Base-by-base conservation (phyloP, 2,113 vertebrate genomes). In the Apteryx owenii region DNA sequence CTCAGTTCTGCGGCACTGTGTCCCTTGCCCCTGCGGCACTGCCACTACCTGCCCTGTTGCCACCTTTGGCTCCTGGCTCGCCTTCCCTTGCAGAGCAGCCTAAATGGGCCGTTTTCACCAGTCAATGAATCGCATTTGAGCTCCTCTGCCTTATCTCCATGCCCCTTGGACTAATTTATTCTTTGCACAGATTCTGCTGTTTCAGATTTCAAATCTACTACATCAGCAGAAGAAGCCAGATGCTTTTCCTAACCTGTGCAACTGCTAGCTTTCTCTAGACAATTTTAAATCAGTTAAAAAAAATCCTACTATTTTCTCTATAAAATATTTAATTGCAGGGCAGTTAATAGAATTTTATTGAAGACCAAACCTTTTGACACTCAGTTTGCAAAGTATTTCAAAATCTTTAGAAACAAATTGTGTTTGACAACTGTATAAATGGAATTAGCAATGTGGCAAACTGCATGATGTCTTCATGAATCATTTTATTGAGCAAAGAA, bases 381-480 rank as follows among this genome's bases (percentile, higher is more conserved):
- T 68, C 51, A 0, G 10, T 68, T 66, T 81, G 38, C 38, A 75
- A 13, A 28, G n/a, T 68, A 66, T 81, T 90, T 84, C 7, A 75
- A 94, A 84, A 71, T 75, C 31, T 79, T 88, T 11, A 90, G 10
- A 94, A 88, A 77, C 51, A 75, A 60, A 65, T 16, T 60, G 22
- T 80, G 25, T 78, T 90, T 84, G 77, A 88, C 80, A 71, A 31
- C 42, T 78, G 50, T 71, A 81, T 78, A 90, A 96, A 84, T 38
- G 36, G 25, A 90, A 93, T 92, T 90, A 94, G 60, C 68, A 85
- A 82, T 25, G 38, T 64, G 42, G 82, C 65, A 75, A 90, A 90
- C 50, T 84, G 28, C 29, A 81, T 6, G 5, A 81, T 78, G 72
- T 61, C 68, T 83, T 94, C 40, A 66, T 54, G 40, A 73, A 61